Base-by-base conservation (phyloP, 2,888 invertebrate genomes). In the Lordiphosa fenestrarum region DNA sequence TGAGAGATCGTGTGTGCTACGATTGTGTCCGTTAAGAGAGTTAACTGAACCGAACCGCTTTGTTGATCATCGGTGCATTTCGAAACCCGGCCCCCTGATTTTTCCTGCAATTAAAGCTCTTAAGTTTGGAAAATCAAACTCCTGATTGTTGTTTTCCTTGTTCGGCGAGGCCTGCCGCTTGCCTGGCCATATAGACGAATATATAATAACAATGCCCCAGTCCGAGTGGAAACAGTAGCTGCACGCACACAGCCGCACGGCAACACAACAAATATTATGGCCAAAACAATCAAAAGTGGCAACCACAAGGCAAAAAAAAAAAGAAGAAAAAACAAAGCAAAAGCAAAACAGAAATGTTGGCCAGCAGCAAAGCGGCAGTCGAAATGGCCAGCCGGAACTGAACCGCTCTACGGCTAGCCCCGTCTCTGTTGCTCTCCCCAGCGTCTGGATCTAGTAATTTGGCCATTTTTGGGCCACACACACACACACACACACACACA, bases 261-360 rank as follows among this genome's bases (percentile, higher is more conserved):
- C 44, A 54, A 30, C 57, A 30, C 9, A 58, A 52, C 63, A 84
- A 73, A 77, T 71, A 73, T 71, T 68, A 71, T 81, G 75, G 69
- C 60, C 71, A 70, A 81, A 56, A 81, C 82, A 84, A 81, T 81
- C 77, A 84, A 81, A 83, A 83, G 73, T 70, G 76, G 71, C 77
- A 77, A 56, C 82, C 78, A 64, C 84, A 84, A 68, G 58, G 47
- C 77, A 56, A 80, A 63, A 58, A 59, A 54, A 65, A 63, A 71
- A 57, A 15, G 15, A 15, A 15, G 15, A 47, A 58, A 51, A 51
- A 76, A 54, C 51, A 35, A 51, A 76, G 52, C 51, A 35, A 53
- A 54, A 56, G 40, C 50, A 60, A 69, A 67, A 59, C 58, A 53
- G 62, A 40, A 46, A 53, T 49, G 41, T 65, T 80, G 77, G 60